Conservation (phyloP, 2,888 invertebrate species). For the Thelaira solivaga region DNA sequence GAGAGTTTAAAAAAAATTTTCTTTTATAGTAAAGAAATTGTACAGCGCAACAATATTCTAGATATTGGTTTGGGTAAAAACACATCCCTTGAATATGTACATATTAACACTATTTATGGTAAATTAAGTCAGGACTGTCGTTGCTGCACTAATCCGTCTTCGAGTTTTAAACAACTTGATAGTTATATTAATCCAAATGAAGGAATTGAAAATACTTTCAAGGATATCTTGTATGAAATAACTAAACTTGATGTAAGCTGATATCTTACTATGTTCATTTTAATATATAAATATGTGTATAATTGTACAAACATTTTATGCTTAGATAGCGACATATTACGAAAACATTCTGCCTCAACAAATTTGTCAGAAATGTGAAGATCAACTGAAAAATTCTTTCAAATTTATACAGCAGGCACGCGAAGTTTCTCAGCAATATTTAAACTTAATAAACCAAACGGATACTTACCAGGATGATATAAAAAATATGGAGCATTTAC, state of each 20-base stretch:
- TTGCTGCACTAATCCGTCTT: slow-evolving; percentile 40
- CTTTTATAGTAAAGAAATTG: background rate
- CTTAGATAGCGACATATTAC: background rate
- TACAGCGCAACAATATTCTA: background rate
- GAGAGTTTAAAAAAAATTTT: background rate
- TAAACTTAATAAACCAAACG: background rate
- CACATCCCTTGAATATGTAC: background rate
- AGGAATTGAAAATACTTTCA: slow-evolving; percentile 18
- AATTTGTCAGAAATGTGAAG: slow-evolving; percentile 42
- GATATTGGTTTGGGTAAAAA: background rate
- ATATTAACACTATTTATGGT: background rate
- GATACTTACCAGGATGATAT: background rate
- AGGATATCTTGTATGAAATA: slow-evolving; percentile 37
- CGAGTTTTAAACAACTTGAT: slow-evolving; percentile 25
- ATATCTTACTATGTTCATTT: background rate
- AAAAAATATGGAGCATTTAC: slow-evolving; percentile 40
- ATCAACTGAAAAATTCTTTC: slow-evolving; percentile 20
- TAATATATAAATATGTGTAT: background rate
- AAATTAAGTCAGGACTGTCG: slow-evolving; percentile 16
- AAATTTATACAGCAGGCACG: slow-evolving; percentile 33
- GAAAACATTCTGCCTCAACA: slow-evolving; percentile 40
- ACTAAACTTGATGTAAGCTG: slow-evolving; percentile 22
- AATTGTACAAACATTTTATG: too few relatives aligned
- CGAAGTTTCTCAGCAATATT: slow-evolving; percentile 12
- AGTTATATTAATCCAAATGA: background rate